These are phyloP conservation scores for Anguilla marmorata DNA, from an alignment of 2,797 vertebrate genomes.

Conservation along the genomic window DNA sequence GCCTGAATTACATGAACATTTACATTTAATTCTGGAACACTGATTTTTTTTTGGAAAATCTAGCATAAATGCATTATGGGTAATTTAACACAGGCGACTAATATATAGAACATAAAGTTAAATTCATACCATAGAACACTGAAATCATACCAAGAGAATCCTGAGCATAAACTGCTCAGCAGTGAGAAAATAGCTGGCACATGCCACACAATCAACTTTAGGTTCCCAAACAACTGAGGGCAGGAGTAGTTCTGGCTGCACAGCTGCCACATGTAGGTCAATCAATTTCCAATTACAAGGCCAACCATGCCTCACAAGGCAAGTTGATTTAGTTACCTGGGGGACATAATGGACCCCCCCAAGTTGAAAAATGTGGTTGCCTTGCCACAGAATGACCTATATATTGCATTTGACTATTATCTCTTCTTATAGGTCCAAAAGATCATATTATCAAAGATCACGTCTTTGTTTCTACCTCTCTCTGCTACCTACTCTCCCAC, in stretches of 20 bases:
- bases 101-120: not conserved
- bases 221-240: not conserved
- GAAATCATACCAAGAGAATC: not conserved
- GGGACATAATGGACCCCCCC: not conserved
- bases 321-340: not conserved
- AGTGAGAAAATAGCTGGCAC: not conserved
- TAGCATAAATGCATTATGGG: not conserved
- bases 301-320: not conserved
- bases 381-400: slow-evolving; percentile 43
- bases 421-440: not conserved
- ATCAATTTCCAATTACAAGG: not conserved
- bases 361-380: not conserved
- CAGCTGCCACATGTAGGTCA: not conserved
- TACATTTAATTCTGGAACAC: not conserved
- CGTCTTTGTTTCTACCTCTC: too few relatives aligned
- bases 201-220: not conserved
- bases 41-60: not conserved
- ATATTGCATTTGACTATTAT: slow-evolving; percentile 33
- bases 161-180: not conserved
- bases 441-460: too few relatives aligned
- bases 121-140: not conserved
- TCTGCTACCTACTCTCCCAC: too few relatives aligned
- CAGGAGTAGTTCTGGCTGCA: not conserved
- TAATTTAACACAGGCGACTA: not conserved
- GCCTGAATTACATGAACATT: not conserved